Percentiles rank a stretch among this genome's conserved stretches.
Evolutionary conservation across 1,140 invertebrate genomes (phyloP).

Genomic region (Magallana ariakensis): DNA sequence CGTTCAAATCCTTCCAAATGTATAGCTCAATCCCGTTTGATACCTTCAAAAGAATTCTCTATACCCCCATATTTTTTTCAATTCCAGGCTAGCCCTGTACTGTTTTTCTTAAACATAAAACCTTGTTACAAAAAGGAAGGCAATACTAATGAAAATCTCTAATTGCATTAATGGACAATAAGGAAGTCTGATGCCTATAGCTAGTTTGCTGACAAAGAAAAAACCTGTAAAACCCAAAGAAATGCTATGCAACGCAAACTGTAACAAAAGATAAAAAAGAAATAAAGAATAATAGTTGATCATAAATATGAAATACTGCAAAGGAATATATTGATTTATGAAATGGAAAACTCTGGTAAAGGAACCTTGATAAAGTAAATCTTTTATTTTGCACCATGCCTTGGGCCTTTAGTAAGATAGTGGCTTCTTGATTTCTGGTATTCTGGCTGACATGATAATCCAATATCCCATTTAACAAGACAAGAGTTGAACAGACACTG

Average conservation of each 20-base stretch:
- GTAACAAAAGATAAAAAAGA: slow-evolving; percentile 8
- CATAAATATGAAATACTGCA: not conserved
- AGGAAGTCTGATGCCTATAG: too few relatives aligned
- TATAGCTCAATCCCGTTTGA: too few relatives aligned
- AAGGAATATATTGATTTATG: slow-evolving; percentile 21
- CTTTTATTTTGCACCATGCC: not conserved
- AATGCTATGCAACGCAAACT: not conserved
- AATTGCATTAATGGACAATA: too few relatives aligned
- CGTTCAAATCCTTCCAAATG: too few relatives aligned
- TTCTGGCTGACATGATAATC: not conserved
- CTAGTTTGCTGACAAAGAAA: too few relatives aligned
- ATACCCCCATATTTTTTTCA: too few relatives aligned
- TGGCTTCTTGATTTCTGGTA: not conserved
- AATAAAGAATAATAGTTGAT: slow-evolving; percentile 11
- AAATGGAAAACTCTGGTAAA: slow-evolving; percentile 29
- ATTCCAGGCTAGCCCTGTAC: too few relatives aligned
- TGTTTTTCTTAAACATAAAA: too few relatives aligned
- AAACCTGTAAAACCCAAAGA: too few relatives aligned
- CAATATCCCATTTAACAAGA: slow-evolving; percentile 23
- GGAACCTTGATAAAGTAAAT: slow-evolving; percentile 24
- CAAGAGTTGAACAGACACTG: not conserved
- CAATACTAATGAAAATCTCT: too few relatives aligned
- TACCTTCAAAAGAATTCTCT: too few relatives aligned
- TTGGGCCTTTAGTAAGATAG: not conserved
- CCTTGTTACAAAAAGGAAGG: too few relatives aligned